Evolutionary conservation across 2,113 vertebrate species (phyloP).

Genomic region (Pygoscelis adeliae): DNA sequence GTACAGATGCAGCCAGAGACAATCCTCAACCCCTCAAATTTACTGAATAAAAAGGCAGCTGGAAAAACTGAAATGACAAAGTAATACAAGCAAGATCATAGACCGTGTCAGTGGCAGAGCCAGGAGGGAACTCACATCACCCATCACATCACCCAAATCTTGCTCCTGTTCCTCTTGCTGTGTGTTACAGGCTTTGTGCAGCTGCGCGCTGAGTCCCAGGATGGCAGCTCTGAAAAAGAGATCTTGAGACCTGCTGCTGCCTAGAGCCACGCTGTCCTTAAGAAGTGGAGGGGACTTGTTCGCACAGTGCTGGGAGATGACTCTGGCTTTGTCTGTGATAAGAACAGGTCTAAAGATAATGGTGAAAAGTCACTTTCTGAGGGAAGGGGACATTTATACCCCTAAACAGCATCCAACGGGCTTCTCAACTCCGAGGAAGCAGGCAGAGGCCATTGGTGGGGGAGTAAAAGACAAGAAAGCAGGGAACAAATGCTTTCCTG

Average conservation of each 20-base stretch:
- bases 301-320: neutral
- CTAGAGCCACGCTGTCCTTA: neutral
- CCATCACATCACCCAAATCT: neutral
- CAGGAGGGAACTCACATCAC: neutral
- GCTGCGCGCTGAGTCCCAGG: accelerated
- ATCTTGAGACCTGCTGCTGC: neutral
- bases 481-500: neutral
- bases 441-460: neutral
- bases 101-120: neutral
- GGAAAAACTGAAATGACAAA: neutral
- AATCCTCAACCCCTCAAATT: neutral
- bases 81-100: neutral
- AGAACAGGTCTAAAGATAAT: neutral
- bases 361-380: neutral
- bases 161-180: neutral
- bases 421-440: neutral
- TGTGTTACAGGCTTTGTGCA: neutral
- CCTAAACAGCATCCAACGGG: neutral
- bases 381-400: neutral
- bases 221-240: neutral
- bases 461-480: neutral
- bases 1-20: neutral
- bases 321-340: neutral
- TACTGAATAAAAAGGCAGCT: neutral
- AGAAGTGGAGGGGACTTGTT: neutral